A percentile compares a stretch with the other conserved stretches of the same genome.
Conservation (phyloP, 92 coral and sea anemone species). For the Phenganax stokvisi region DNA sequence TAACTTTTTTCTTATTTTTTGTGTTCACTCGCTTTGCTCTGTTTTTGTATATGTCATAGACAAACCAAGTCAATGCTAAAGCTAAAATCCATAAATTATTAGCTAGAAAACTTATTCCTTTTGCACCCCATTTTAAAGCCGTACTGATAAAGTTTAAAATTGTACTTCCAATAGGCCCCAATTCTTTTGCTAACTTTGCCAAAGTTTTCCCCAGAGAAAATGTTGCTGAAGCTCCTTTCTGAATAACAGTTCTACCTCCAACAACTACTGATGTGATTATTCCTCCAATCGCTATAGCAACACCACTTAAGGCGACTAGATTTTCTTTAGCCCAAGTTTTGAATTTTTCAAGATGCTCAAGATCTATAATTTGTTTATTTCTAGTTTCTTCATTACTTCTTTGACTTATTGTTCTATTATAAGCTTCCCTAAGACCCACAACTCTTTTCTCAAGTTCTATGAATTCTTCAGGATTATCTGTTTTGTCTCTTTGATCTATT, state of each 20-base stretch:
- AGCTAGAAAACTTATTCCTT: background rate
- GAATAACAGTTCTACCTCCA: background rate
- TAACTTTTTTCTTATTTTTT: background rate
- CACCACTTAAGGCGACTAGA: background rate
- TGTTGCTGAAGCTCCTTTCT: conserved; percentile 1
- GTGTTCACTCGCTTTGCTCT: background rate
- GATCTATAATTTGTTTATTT: background rate
- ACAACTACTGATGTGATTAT: conserved; percentile 14
- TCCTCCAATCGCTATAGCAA: conserved; percentile 17
- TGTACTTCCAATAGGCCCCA: background rate
- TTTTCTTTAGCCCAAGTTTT: conserved; percentile 27
- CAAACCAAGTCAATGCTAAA: conserved; percentile 1
- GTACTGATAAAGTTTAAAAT: background rate
- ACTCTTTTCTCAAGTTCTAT: background rate
- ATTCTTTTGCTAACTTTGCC: conserved; percentile 3
- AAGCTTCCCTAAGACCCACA: background rate
- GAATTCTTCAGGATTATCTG: too few species aligned
- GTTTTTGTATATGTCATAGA: conserved; percentile 5
- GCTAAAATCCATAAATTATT: conserved; percentile 20
- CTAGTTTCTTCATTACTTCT: background rate
- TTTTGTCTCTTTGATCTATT: too few species aligned
- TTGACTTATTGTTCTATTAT: background rate
- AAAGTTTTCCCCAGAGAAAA: background rate
- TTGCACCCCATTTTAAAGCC: conserved; percentile 8
- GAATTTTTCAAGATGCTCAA: background rate